Base-by-base conservation (phyloP, 2,888 invertebrate species). In the Mimumesa dahlbomi region DNA sequence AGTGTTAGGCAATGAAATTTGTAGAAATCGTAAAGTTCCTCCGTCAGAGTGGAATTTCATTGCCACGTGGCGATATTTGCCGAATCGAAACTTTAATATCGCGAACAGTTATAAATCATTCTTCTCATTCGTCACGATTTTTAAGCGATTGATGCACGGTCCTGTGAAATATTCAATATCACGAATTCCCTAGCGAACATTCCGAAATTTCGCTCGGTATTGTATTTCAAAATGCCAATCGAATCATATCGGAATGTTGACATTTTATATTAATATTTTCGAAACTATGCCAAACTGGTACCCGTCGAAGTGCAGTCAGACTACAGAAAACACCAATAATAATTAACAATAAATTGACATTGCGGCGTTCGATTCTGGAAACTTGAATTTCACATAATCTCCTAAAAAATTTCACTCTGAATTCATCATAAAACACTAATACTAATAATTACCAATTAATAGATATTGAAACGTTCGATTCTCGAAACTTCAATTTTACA, bases 21-120 rank as follows among this genome's bases (percentile, higher is more conserved):
- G 40, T 57, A 48, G 62, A 53, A 68, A 62, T 57, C 57, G 52
- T 70, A 68, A 70, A 70, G 67, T 67, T 67, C 11, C 59, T 11
- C 36, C 6, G 11, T 40, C n/a, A 59, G 43, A 57, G 59, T 59
- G 68, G 49, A 67, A 65, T 69, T 49, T 57, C 21, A 36, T 31
- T 38, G 42, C 48, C 31, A 2, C 21, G 53, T 5, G 22, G 48
- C 40, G 13, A 43, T 40, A 52, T 40, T 18, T 14, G 18, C 52
- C 13, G 34, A 43, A 31, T 34, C 61, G 57, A 61, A 70, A 69
- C 57, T 70, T 70, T 70, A 69, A 68, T 53, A 57, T 43, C 48
- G 29, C 16, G 14, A 48, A 22, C 42, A 29, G 19, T 29, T 40
- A 59, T 69, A 69, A 69, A 69, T 67, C 64, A 56, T 53, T 42